Conservation (phyloP, 2,888 invertebrate species). For the Tetheella fluctuosa region DNA sequence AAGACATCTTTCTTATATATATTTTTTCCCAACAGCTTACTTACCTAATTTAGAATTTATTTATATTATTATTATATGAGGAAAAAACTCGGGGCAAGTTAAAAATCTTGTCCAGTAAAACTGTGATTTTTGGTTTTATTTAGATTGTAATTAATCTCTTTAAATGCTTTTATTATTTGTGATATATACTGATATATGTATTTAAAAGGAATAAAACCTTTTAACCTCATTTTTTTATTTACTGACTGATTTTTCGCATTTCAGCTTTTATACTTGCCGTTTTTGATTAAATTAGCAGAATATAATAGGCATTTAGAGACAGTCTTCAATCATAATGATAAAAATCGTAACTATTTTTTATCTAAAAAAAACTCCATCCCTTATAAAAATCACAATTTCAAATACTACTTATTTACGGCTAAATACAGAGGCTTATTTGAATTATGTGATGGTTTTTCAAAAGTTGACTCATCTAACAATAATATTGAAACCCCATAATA, state of each 20-base stretch:
- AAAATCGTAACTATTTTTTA: slow-evolving; percentile 15
- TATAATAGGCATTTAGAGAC: slow-evolving; percentile 14
- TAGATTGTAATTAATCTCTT: slow-evolving; percentile 73
- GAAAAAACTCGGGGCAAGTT: slow-evolving; percentile 72
- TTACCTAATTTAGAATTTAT: slow-evolving; percentile 69
- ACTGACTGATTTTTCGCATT: slow-evolving; percentile 67
- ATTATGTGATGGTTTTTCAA: not conserved
- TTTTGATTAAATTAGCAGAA: slow-evolving; percentile 31
- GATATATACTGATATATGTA: slow-evolving; percentile 67
- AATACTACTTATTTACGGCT: not conserved
- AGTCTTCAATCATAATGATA: slow-evolving; percentile 2
- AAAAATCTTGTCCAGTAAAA: slow-evolving; percentile 75
- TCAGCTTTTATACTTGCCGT: slow-evolving; percentile 46
- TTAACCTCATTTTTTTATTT: slow-evolving; percentile 48
- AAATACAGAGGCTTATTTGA: not conserved
- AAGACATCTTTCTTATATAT: slow-evolving; percentile 64
- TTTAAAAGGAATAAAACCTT: slow-evolving; percentile 52
- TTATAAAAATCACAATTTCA: not conserved
- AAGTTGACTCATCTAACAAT: not conserved
- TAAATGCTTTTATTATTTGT: slow-evolving; percentile 78
- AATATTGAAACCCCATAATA: not conserved
- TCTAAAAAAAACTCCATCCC: not conserved
- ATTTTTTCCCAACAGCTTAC: slow-evolving; percentile 63
- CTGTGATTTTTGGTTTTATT: slow-evolving; percentile 83
- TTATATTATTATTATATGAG: slow-evolving; percentile 59